Base-by-base conservation (phyloP, 2,888 invertebrate genomes). In the Drosophila atroscutellata region DNA sequence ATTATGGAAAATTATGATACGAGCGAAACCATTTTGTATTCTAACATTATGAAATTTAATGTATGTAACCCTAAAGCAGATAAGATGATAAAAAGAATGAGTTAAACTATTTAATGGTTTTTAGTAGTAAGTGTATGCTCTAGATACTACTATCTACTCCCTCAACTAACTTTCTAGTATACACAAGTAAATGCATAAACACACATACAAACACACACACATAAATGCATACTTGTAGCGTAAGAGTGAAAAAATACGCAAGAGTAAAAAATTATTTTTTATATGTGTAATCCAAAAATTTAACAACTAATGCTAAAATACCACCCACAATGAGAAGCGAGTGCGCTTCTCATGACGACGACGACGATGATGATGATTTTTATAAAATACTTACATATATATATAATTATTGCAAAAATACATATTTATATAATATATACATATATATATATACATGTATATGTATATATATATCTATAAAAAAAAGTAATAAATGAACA, bases 281-380 rank as follows among this genome's bases (percentile, higher is more conserved):
- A 83, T 84, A 84, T 84, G 83, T 83, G 83, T 81, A 84, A 73
- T 71, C 62, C 85, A 86, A 84, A 81, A 83, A 75, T 86, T 84
- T 81, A 77, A 63, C 36, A 71, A 77, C 50, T 72, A 32, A 54
- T 81, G 66, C 72, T 75, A 77, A 77, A 80, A 69, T 65, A 76
- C 77, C 69, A 76, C 69, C 75, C 77, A 64, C 67, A 75, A 65
- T 64, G 66, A 61, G 37, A 60, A 73, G 54, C 61, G 57, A 70
- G 61, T 65, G 66, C 62, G 66, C 52, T 68, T 78, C 24, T 45
- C 24, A 45, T 45, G 45, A 70, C 57, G 66, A 58, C 34, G 69
- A 75, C 36, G 59, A 45, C 47, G 42, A 65, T 1, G 52, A 62
- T 45, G 62, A 79, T 71, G 71, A 71, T 75, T 80, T 80, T 75